Percentiles rank a stretch among this genome's conserved stretches.
Conservation (phyloP, 2,888 invertebrate species). For the Melolontha melolontha region DNA sequence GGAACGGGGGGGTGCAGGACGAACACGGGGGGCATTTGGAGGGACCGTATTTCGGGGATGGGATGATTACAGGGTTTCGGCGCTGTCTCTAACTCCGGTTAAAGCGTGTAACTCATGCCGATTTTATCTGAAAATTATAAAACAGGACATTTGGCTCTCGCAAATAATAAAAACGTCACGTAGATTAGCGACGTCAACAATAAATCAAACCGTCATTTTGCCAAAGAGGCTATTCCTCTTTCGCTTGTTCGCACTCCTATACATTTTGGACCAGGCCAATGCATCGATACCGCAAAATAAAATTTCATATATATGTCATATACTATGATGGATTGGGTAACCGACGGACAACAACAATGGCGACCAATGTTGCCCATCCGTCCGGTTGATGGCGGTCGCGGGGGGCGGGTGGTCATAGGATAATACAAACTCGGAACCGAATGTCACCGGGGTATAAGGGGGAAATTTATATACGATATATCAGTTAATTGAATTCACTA, state of each 20-base stretch:
- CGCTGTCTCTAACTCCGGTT: constrained; percentile 44
- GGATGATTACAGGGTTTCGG: constrained; percentile 37
- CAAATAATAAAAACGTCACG: constrained; percentile 67
- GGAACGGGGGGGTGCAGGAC: constrained; percentile 16
- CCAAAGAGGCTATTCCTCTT: constrained; percentile 57
- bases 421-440: constrained; percentile 40
- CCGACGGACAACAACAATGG: constrained; percentile 61
- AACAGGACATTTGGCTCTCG: constrained; percentile 63
- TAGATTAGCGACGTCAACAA: constrained; percentile 67
- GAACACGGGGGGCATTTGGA: constrained; percentile 30
- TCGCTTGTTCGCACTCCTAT: constrained; percentile 45
- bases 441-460: constrained; percentile 58
- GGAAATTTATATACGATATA: constrained; percentile 62
- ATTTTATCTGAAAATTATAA: constrained; percentile 65
- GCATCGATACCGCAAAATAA: constrained; percentile 65
- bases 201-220: constrained; percentile 66
- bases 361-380: constrained; percentile 48
- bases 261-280: constrained; percentile 54
- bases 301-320: constrained; percentile 64
- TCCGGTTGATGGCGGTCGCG: constrained; percentile 1
- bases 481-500: constrained; percentile 62
- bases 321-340: constrained; percentile 63
- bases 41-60: constrained; percentile 51
- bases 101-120: constrained; percentile 62
- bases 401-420: constrained; percentile 3